Percentiles rank a stretch among this genome's conserved stretches.
These are phyloP conservation scores for Trigoniulus corallinus DNA, from an alignment of 1,140 invertebrate species.

Conservation along the genomic window DNA sequence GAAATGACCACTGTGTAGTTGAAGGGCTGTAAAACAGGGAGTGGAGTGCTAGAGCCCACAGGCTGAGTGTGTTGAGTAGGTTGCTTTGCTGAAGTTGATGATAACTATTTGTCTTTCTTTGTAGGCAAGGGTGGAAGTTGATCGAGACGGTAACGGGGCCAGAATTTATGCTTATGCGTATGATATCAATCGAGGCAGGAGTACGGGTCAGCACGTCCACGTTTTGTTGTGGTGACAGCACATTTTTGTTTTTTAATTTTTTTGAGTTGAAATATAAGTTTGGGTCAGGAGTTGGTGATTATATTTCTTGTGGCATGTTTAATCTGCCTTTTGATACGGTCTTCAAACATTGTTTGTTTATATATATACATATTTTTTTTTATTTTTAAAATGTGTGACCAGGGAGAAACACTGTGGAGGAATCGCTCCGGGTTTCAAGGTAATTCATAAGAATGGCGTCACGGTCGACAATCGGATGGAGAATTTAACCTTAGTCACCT, in stretches of 20 bases:
- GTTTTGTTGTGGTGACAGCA: constrained; percentile 32
- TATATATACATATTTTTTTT: not conserved
- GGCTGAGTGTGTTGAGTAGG: too few relatives aligned
- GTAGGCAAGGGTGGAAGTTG: constrained; percentile 30
- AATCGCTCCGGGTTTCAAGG: constrained; percentile 30
- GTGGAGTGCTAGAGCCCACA: too few relatives aligned
- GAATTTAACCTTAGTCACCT: constrained; percentile 27
- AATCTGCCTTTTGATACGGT: too few relatives aligned
- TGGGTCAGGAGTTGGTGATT: too few relatives aligned
- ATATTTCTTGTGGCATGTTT: too few relatives aligned
- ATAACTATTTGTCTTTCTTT: not conserved
- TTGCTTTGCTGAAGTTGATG: not conserved
- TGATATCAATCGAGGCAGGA: constrained; percentile 25
- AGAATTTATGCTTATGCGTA: constrained; percentile 32
- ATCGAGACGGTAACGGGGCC: constrained; percentile 34
- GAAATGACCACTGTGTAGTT: too few relatives aligned
- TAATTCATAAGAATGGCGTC: constrained; percentile 31
- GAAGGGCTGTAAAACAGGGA: too few relatives aligned
- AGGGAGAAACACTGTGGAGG: constrained; percentile 35
- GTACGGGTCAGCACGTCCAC: constrained; percentile 28
- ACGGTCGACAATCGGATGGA: constrained; percentile 35
- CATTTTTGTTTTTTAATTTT: not conserved
- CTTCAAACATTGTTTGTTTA: too few relatives aligned
- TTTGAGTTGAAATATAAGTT: too few relatives aligned
- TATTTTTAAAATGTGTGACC: too few relatives aligned